Conservation (phyloP, 2,113 vertebrate genomes). For the Desmodus rotundus region DNA sequence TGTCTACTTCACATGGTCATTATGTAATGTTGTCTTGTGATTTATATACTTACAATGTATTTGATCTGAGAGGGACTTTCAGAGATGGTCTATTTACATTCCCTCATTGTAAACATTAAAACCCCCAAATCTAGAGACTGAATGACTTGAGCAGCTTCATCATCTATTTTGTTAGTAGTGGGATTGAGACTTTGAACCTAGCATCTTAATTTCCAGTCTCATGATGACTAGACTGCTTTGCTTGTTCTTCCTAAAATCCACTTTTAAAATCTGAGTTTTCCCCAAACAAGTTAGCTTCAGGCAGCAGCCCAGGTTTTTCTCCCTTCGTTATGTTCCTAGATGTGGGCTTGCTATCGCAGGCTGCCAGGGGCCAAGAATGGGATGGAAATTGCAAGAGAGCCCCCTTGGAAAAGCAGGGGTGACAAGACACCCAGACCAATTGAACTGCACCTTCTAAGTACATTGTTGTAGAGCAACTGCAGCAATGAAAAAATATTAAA, state of each 20-base stretch:
- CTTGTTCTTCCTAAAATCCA: not conserved
- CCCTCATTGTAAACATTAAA: not conserved
- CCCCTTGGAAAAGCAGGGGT: not conserved
- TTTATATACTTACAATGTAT: not conserved
- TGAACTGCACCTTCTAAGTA: not conserved
- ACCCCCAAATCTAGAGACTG: not conserved
- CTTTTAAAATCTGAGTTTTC: not conserved
- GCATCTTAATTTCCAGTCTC: not conserved
- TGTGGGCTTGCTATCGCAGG: not conserved
- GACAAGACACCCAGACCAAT: not conserved
- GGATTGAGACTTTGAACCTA: not conserved
- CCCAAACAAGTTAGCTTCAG: not conserved
- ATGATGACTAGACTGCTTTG: not conserved
- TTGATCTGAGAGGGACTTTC: not conserved
- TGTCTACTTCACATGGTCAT: not conserved
- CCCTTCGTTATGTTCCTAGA: not conserved
- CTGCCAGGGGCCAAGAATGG: fast-evolving
- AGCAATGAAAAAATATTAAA: not conserved
- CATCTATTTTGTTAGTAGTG: not conserved
- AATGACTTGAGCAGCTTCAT: not conserved
- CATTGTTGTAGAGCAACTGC: not conserved
- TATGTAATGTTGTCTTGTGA: not conserved
- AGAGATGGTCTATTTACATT: not conserved
- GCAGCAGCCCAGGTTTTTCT: not conserved
- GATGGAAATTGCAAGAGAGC: not conserved